These are phyloP conservation scores for Hyperopisus bebe DNA, from an alignment of 2,113 vertebrate species.

Conservation along the genomic window DNA sequence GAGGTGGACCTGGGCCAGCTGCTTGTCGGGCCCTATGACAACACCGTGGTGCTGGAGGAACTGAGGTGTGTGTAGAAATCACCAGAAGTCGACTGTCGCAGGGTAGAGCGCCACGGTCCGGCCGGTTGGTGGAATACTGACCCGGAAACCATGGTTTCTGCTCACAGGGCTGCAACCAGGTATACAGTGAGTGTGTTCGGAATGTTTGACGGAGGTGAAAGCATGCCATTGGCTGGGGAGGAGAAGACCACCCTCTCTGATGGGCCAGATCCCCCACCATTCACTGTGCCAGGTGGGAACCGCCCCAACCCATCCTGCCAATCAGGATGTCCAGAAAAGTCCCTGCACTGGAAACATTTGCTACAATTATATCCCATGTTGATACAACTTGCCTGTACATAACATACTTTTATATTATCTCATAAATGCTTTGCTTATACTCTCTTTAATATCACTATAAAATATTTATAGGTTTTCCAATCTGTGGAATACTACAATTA, in stretches of 20 bases:
- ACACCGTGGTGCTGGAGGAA: constrained; percentile 92
- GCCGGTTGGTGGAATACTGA: neutral
- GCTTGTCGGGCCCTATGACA: constrained; percentile 86
- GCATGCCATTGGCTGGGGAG: constrained; percentile 84
- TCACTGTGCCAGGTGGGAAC: constrained; percentile 46
- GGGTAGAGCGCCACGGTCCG: neutral
- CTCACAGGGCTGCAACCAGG: constrained; percentile 80
- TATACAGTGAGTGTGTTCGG: constrained; percentile 92
- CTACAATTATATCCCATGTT: neutral
- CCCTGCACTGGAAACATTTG: neutral
- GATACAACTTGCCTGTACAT: neutral
- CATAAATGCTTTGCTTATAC: neutral
- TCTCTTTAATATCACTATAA: neutral
- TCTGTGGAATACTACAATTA: neutral
- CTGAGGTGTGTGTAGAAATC: constrained; percentile 68
- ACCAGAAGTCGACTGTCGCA: neutral
- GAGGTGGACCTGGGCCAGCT: constrained; percentile 75
- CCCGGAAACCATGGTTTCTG: neutral
- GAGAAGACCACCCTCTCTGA: constrained; percentile 92
- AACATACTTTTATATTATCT: neutral
- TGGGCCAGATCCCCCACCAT: constrained; percentile 54
- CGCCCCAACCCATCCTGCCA: neutral
- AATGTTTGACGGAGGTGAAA: constrained; percentile 94
- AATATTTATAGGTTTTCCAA: neutral
- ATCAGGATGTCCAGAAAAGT: neutral